These are phyloP conservation scores for Galeopterus variegatus DNA, from an alignment of 2,113 vertebrate species.

Conservation along the genomic window DNA sequence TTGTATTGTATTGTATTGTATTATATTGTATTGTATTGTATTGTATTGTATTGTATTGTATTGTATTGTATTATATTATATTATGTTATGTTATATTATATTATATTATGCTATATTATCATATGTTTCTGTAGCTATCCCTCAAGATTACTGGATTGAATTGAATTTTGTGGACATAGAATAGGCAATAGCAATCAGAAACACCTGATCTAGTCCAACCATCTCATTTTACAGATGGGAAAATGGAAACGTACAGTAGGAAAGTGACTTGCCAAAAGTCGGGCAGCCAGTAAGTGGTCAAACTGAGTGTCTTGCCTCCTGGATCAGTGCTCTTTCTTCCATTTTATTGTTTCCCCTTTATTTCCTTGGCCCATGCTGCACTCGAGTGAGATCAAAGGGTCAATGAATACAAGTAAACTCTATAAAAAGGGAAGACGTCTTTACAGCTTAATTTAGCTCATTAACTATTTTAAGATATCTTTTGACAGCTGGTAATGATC, in stretches of 20 bases:
- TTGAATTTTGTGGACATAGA: background rate
- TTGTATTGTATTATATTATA: background rate
- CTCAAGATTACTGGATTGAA: background rate
- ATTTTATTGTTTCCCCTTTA: background rate
- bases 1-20: background rate
- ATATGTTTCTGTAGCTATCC: background rate
- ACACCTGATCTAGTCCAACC: background rate
- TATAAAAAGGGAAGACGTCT: background rate
- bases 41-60: background rate
- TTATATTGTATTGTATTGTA: background rate
- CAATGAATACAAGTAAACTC: conserved; percentile 47
- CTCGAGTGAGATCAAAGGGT: background rate
- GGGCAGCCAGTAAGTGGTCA: background rate
- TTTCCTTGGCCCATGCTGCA: background rate
- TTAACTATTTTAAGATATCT: conserved; percentile 62
- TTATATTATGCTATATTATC: background rate
- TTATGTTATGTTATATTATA: background rate
- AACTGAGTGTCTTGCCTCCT: background rate
- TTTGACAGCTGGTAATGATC: conserved; percentile 68
- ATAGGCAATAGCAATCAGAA: background rate
- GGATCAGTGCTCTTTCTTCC: background rate
- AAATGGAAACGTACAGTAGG: background rate
- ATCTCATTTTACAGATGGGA: background rate
- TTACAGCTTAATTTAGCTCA: conserved; percentile 53
- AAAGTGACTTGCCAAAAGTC: background rate